Evolutionary conservation across 2,113 vertebrate species (phyloP), one percentile per base, ranked within the genome.

Genomic region (Halcyon malimbica): DNA sequence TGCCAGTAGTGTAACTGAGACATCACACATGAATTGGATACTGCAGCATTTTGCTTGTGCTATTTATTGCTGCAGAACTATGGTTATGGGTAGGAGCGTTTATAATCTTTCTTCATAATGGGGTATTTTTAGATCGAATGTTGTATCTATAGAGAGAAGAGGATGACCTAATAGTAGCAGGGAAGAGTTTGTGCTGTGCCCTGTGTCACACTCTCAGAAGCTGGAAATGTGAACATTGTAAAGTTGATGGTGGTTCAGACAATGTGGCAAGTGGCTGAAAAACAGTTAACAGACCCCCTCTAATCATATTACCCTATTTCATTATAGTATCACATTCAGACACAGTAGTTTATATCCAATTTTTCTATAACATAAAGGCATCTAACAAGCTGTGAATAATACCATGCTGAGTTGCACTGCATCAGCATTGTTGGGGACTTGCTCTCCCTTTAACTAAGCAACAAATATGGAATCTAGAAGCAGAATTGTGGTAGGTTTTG

Each of bases 241-340:
- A 67, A 71, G 33, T 15, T 46, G 33, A 19, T 51, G 29, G 33
- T 1, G 3, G 28, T 63, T 67, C 33, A 62, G 44, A 12, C 51
- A 65, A 50, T 15, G 10, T 71, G 46, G 51, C 41, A 83, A 26
- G 53, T 1, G 4, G 31, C 50, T 56, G 41, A 54, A 75, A 50
- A 46, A 7, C 13, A 42, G 3, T 54, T 20, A 46, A 46, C 46
- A 46, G 46, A 31, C 28, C 20, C 19, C 10, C 44, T 0, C 0
- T 41, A 48, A 21, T 76, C 18, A 1, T 44, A 13, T 64, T 75
- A 18, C 39, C 26, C 42, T 85, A 53, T 28, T 81, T 8, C 31
- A 7, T 54, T 63, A 16, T 19, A 59, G 39, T 54, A 23, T 16
- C 10, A 0, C 31, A 50, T 92, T 81, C 48, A 62, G 26, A 42